Evolutionary conservation across 2,797 vertebrate genomes (phyloP).

Genomic region (Steatocranus sp.): DNA sequence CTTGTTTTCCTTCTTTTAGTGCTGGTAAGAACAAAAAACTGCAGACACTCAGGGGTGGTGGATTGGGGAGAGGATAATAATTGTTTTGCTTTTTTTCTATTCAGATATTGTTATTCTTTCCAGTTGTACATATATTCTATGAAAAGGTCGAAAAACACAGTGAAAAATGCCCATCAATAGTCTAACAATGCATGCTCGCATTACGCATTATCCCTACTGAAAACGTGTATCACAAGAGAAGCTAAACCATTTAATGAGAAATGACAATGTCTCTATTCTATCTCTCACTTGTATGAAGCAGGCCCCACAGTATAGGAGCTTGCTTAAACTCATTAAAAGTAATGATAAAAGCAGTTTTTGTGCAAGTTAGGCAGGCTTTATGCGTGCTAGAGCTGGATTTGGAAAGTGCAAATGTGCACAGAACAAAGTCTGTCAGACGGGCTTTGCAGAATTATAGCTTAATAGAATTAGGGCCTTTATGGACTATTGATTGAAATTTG

Average conservation of each 20-base stretch:
- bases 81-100: not conserved
- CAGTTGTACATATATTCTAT: not conserved
- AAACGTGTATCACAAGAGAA: not conserved
- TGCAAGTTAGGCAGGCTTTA: not conserved
- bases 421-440: not conserved
- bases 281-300: not conserved
- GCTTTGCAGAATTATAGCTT: not conserved
- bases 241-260: not conserved
- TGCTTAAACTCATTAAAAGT: not conserved
- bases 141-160: not conserved
- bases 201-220: not conserved
- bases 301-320: not conserved
- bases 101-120: not conserved
- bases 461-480: not conserved
- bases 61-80: not conserved
- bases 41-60: not conserved
- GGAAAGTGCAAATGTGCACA: not conserved
- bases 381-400: not conserved
- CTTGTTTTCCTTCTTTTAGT: not conserved
- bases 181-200: not conserved
- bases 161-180: not conserved
- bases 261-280: not conserved
- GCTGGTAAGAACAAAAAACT: not conserved
- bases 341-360: not conserved
- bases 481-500: not conserved